phyloP scores from a whole-genome alignment of 64 coral and sea anemone species.

The Montipora cactus region DNA sequence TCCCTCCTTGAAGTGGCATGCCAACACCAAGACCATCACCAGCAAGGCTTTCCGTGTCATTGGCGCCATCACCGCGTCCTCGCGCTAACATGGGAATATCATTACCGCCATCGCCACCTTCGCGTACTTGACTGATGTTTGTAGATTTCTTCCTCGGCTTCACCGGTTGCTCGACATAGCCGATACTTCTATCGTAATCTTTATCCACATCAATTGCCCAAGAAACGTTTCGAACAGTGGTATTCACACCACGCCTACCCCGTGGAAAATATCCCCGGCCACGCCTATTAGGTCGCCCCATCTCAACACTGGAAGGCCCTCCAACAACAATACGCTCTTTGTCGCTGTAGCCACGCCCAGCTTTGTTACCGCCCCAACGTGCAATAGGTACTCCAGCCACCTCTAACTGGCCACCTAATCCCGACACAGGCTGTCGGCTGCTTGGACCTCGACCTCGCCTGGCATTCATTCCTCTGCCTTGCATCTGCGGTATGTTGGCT shows the following conservation, averaged over 20 bases:
- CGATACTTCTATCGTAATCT: conserved; percentile 95
- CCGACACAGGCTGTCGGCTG: conserved; percentile 90
- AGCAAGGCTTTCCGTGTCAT: conserved; percentile 47
- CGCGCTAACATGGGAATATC: conserved; percentile 55
- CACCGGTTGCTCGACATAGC: conserved; percentile 66
- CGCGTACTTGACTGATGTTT: conserved; percentile 75
- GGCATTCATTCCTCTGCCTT: conserved; percentile 56
- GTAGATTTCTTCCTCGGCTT: conserved; percentile 58
- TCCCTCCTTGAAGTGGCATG: background rate
- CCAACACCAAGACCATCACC: conserved; percentile 45
- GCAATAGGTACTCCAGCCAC: conserved; percentile 98
- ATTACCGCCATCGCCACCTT: conserved; percentile 84
- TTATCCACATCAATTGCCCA: conserved; percentile 94
- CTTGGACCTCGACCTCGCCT: conserved; percentile 83
- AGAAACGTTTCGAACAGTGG: conserved; percentile 71
- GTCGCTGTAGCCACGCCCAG: conserved; percentile 92
- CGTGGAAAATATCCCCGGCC: conserved; percentile 30
- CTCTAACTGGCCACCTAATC: conserved; percentile 89
- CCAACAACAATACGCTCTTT: conserved; percentile 91
- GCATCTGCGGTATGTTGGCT: conserved; percentile 62
- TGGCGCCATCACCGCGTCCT: conserved; percentile 69
- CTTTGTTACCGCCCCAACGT: conserved; percentile 95
- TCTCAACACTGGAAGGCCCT: conserved; percentile 91
- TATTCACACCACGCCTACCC: conserved; percentile 56
- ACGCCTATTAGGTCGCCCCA: conserved; percentile 61